Percentiles rank a stretch among this genome's conserved stretches.
These are phyloP conservation scores for Echinometra lucunter DNA, from an alignment of 53 echinoderm and acorn worm species.

Conservation along the genomic window DNA sequence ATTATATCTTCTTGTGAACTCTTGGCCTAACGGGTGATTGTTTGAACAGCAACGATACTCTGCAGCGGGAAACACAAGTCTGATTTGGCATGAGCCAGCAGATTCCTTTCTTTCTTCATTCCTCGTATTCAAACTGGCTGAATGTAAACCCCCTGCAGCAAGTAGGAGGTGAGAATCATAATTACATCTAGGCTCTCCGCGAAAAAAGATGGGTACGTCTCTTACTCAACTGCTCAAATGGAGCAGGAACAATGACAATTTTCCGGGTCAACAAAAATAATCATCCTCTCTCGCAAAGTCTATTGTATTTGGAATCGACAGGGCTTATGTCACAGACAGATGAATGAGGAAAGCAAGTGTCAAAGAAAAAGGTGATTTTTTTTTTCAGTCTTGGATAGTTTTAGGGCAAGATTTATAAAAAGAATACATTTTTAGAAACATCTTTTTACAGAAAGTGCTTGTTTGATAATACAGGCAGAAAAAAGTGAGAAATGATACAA, in stretches of 20 bases:
- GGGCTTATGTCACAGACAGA: slow-evolving; percentile 5
- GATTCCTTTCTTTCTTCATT: slow-evolving; percentile 44
- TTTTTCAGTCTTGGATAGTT: too few species aligned
- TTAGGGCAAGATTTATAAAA: not conserved
- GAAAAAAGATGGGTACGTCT: slow-evolving; percentile 34
- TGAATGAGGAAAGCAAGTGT: slow-evolving; percentile 7
- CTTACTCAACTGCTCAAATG: not conserved
- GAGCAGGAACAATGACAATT: slow-evolving; percentile 40
- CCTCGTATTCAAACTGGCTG: slow-evolving; percentile 49
- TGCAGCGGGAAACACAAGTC: slow-evolving; percentile 43
- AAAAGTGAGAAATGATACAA: not conserved
- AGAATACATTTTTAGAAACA: not conserved
- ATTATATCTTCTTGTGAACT: not conserved
- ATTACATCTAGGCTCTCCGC: slow-evolving; percentile 46
- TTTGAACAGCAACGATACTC: slow-evolving; percentile 35
- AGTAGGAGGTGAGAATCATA: slow-evolving; percentile 54
- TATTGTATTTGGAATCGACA: slow-evolving; percentile 33
- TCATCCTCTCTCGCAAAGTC: slow-evolving; percentile 28
- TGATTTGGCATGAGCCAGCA: slow-evolving; percentile 29
- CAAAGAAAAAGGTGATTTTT: not conserved
- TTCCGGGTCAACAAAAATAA: slow-evolving; percentile 1
- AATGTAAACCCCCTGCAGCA: slow-evolving; percentile 56
- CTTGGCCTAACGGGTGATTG: not conserved
- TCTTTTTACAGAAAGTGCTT: not conserved
- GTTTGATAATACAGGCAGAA: not conserved